Evolutionary conservation across 2,797 vertebrate genomes (phyloP), one percentile per base, ranked within the genome.

Genomic region (Vespertilio murinus): DNA sequence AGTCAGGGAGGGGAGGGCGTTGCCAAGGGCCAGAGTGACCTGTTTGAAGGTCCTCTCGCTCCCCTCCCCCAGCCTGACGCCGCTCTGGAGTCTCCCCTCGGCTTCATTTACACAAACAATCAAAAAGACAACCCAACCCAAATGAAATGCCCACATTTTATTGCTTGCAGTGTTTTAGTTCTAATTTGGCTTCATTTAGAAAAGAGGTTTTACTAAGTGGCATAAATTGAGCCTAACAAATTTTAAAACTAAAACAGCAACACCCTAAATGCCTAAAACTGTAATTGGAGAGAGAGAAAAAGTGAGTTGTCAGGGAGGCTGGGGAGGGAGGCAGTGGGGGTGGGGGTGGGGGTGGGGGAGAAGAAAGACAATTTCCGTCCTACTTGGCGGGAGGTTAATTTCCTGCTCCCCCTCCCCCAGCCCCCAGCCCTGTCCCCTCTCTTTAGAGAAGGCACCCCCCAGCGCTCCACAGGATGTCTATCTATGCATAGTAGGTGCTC

Each of bases 171-270:
- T 95, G 94, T 95, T 96, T 95, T 93, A 93, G 89, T 93, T 96
- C 84, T 94, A 94, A 96, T 97, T 96, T 96, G 95, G 93, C 94
- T 96, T 96, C 90, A 80, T 97, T 96, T 96, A 94, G 94, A 97
- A 96, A 95, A 94, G 97, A 97, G 96, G 95, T 96, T 97, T 96
- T 96, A 97, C 96, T 97, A 97, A 97, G 96, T 97, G 96, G 95
- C 96, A 97, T 96, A 96, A 97, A 97, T 97, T 96, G 97, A 97
- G 95, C 96, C 94, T 96, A 96, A 97, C 96, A 97, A 97, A 97
- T 95, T 96, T 96, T 93, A 97, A 97, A 97, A 95, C 94, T 85
- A 90, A 97, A 97, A 93, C 97, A 95, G 95, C 94, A 97, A 88
- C 95, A 96, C 93, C 95, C 91, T 94, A 93, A 96, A 96, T 79